Evolutionary conservation across 2,113 vertebrate genomes (phyloP), one percentile per base, ranked within the genome.

Genomic region (Podarcis muralis): DNA sequence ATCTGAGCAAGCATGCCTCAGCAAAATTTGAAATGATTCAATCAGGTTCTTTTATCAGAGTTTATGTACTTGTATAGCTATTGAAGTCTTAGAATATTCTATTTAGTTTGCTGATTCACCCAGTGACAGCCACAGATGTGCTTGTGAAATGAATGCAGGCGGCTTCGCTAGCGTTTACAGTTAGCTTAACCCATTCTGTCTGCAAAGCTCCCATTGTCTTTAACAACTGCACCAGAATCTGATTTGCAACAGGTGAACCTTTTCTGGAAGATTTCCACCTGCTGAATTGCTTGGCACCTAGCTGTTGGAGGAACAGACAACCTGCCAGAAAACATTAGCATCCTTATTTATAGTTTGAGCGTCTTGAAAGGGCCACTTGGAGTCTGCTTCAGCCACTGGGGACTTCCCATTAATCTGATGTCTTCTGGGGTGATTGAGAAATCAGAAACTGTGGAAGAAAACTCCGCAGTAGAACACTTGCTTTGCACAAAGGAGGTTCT

Each of bases 11-110:
- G 35, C 22, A 66, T 71, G 75, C 18, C 8, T 88, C 81, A 87
- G 57, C 83, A 89, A 32, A 91, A 91, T 89, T 91, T 74, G 27
- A 88, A 79, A 90, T 48, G n/a, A 85, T 87, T 9, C 85, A 91
- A 90, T 89, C 76, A 80, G 0, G 82, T 59, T 88, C 75, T 93
- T 84, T 59, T 23, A 62, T 90, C n/a, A 18, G n/a, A 81, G n/a
- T 90, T 84, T 57, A 48, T 7, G 37, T 81, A 43, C 0, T 0
- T 68, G 27, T 20, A 53, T 32, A 53, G 35, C 88, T 90, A 62
- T 69, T 53, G 35, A 48, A 87, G 16, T 22, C 68, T 81, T 81
- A 16, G 35, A 69, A 40, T 13, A 6, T 25, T 74, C n/a, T 18
- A 18, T 35, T 81, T 62, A 32, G 76, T 22, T 69, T n/a, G 30